Evolutionary conservation across 2,797 vertebrate species (phyloP).

Genomic region (Rhinogobio ventralis): DNA sequence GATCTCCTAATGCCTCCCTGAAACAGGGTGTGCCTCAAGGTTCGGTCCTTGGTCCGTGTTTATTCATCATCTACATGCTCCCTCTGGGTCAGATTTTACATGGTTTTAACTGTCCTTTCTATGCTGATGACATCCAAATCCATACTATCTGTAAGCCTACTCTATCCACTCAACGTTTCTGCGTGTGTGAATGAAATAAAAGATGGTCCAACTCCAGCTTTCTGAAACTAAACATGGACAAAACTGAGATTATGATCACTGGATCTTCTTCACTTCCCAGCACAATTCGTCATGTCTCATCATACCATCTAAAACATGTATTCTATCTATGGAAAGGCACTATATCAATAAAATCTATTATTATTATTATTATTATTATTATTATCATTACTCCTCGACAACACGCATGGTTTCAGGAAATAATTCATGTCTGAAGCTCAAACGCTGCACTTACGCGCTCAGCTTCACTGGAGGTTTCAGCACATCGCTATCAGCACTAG

Average conservation of each 20-base stretch:
- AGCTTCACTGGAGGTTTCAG: not conserved
- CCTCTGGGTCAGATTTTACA: not conserved
- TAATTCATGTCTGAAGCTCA: not conserved
- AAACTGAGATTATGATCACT: too few relatives aligned
- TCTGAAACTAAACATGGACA: too few relatives aligned
- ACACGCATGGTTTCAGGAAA: not conserved
- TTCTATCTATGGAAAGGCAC: too few relatives aligned
- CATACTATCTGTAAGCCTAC: not conserved
- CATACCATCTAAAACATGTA: too few relatives aligned
- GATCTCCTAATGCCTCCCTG: not conserved
- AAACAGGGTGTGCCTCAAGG: not conserved
- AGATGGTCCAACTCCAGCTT: not conserved
- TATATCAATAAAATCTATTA: too few relatives aligned
- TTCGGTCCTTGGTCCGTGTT: not conserved
- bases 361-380: too few relatives aligned
- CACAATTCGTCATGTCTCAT: too few relatives aligned
- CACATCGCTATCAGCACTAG: not conserved
- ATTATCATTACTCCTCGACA: too few relatives aligned
- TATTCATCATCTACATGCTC: not conserved
- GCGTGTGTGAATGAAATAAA: not conserved
- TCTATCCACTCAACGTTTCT: not conserved
- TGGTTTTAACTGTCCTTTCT: not conserved
- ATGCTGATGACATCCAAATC: not conserved
- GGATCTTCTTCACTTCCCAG: too few relatives aligned
- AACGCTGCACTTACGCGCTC: not conserved